Percentiles rank a stretch among this genome's conserved stretches.
Evolutionary conservation across 2,888 invertebrate species (phyloP).

Genomic region (Salpingus planirostris): DNA sequence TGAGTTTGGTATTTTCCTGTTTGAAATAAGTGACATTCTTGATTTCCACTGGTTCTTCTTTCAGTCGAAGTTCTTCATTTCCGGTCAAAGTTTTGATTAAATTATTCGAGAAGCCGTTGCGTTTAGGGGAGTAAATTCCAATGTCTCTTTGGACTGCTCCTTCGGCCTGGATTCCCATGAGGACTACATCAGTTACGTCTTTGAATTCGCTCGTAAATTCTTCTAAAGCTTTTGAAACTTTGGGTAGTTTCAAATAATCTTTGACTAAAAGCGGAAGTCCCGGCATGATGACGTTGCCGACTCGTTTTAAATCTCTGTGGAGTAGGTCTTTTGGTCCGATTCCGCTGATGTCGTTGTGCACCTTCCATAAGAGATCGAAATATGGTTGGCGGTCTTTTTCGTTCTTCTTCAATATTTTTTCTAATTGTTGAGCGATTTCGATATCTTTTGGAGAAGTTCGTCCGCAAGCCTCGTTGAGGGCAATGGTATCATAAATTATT

Average conservation of each 20-base stretch:
- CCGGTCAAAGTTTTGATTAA: slow-evolving; percentile 33
- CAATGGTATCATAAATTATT: slow-evolving; percentile 74
- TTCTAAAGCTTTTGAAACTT: slow-evolving; percentile 43
- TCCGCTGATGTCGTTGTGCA: slow-evolving; percentile 56
- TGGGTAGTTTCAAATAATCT: slow-evolving; percentile 46
- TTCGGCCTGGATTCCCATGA: slow-evolving; percentile 55
- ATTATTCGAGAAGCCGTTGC: slow-evolving; percentile 30
- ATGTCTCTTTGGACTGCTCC: slow-evolving; percentile 50
- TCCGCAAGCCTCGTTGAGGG: slow-evolving; percentile 58
- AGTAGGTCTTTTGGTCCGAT: slow-evolving; percentile 61
- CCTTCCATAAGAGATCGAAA: slow-evolving; percentile 50
- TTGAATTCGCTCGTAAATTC: slow-evolving; percentile 43
- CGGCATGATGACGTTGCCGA: slow-evolving; percentile 45
- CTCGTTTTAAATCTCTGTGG: slow-evolving; percentile 65
- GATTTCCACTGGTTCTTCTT: slow-evolving; percentile 34
- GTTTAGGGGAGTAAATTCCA: slow-evolving; percentile 34
- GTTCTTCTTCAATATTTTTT: slow-evolving; percentile 43
- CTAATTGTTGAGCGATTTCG: slow-evolving; percentile 49
- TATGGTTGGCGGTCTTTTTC: slow-evolving; percentile 37
- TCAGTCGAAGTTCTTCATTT: slow-evolving; percentile 36
- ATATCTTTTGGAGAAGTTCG: slow-evolving; percentile 60
- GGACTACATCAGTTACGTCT: slow-evolving; percentile 42
- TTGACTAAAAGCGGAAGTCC: slow-evolving; percentile 56
- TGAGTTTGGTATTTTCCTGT: slow-evolving; percentile 51
- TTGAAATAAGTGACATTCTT: slow-evolving; percentile 45